Base-by-base conservation (phyloP, 35 echinoderm and acorn worm genomes). In the Chiridota heheva region DNA sequence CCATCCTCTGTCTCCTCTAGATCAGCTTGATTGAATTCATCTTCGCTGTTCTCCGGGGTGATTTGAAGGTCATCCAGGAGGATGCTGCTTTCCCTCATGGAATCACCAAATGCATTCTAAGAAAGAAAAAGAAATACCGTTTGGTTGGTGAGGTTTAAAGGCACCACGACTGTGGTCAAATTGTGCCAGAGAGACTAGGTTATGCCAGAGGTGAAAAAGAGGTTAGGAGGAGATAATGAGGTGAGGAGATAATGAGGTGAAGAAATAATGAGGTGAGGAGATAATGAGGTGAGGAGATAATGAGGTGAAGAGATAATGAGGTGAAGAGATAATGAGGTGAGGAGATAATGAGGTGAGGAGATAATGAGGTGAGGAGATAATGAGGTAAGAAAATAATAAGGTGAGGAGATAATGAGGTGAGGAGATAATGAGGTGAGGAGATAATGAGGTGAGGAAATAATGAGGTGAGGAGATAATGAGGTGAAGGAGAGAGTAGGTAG, bases 41-140 rank as follows among this genome's bases (percentile, higher is more conserved):
- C 90, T 66, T 97, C 94, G 25, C 94, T 97, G 80, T 97, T 97
- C 29, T 97, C 94, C 22, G 94, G 94, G 4, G 94, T 91, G 20
- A 97, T 70, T 60, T 97, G 94, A 36, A 97, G 80, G 73, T 97
- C 94, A 10, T 91, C 90, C 72, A 84, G 49, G 1, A 97, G 81
- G 28, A 97, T 68, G 60, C 94, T 97, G 4, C 30, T 77, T 59
- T 73, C 77, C 84, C 46, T 88, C 94, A 29, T 78, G 74, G 1
- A 82, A 70, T 56, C 57, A 39, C 30, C 41, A 22, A 8, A 48
- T 33, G 30, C 44, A 26, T 47, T 67, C 66, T 18, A 20, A 81
- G 60, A 37, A 60, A 75, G 36, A 22, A 12, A 78, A 60, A 5
- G 5, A 3, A 2, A 68, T 34, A 55, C 56, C 36, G 18, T 8